Evolutionary conservation across 2,797 vertebrate genomes (phyloP), one percentile per base, ranked within the genome.

Genomic region (Tragopan temminckii): DNA sequence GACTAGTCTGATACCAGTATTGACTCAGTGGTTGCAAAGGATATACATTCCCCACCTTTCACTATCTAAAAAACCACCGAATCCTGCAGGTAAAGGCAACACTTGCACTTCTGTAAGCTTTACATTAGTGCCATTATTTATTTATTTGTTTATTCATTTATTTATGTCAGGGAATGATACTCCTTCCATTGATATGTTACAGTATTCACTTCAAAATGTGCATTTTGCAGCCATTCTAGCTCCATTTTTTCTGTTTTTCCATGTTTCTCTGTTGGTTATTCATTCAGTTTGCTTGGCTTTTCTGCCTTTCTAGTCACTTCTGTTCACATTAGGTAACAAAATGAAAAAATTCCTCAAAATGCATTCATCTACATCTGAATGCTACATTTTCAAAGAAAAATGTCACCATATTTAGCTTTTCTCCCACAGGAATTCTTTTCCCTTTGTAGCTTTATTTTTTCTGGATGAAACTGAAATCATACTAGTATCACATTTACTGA

Each of bases 141-240:
- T 87, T 15, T 84, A 2, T 55, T 55, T n/a, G 7, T 33, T 57
- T 33, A 13, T 33, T 33, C 31, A 19, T 42, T 31, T 42, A 13
- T 42, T 42, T 31, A 42, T 38, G 33, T 68, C 27, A 21, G 31
- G 55, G 62, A 68, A 55, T 6, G 2, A 33, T 62, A 20, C 20
- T 14, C 7, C 18, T 80, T 90, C 31, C 20, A 33, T 10, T 72
- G 55, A 33, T n/a, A 5, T 78, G 5, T 53, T 61, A 82, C 7
- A 7, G 46, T 69, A 79, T 45, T 94, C 81, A 27, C 29, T 84
- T 91, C n/a, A 85, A 96, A 94, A 93, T 72, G 46, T 38, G 11
- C n/a, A 13, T 80, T 76, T 66, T n/a, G 25, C 55, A 17, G 64
- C 45, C 55, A 35, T 59, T 88, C 63, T 57, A 89, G 53, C 17